These are phyloP conservation scores for Brenthis hecate DNA, from an alignment of 2,888 invertebrate species.

Conservation along the genomic window DNA sequence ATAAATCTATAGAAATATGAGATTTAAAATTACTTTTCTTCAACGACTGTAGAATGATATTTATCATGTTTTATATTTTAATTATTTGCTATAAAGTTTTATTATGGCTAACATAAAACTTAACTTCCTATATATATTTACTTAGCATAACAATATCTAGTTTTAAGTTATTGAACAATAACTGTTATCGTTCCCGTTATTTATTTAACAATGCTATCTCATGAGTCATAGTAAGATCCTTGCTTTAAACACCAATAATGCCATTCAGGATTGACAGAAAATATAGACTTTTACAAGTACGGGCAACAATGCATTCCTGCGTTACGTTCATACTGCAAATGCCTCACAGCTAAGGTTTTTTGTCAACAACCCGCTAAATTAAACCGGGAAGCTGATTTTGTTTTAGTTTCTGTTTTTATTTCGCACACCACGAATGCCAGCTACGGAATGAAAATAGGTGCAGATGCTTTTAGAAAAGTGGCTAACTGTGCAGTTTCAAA, in stretches of 20 bases:
- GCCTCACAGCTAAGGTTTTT: slow-evolving; percentile 70
- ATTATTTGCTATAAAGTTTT: too few species aligned
- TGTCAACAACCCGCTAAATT: slow-evolving; percentile 77
- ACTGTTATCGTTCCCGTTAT: slow-evolving; percentile 1
- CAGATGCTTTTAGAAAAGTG: slow-evolving; percentile 43
- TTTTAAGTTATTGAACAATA: slow-evolving; percentile 8
- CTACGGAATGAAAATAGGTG: slow-evolving; percentile 41
- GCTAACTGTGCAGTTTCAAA: slow-evolving; percentile 42
- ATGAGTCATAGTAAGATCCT: slow-evolving; percentile 57
- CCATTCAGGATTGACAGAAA: slow-evolving; percentile 53
- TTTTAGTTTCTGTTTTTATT: slow-evolving; percentile 64
- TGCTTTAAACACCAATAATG: slow-evolving; percentile 55
- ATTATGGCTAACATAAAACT: neutral
- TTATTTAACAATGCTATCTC: slow-evolving; percentile 38
- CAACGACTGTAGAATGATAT: too few species aligned
- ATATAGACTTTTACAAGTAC: slow-evolving; percentile 63
- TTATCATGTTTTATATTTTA: too few species aligned
- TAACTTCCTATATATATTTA: neutral
- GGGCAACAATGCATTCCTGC: slow-evolving; percentile 76
- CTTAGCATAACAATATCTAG: neutral
- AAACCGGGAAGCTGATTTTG: slow-evolving; percentile 76
- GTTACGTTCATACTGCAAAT: slow-evolving; percentile 74
- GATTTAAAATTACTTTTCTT: too few species aligned
- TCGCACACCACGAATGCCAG: slow-evolving; percentile 55
- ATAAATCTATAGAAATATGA: too few species aligned